Evolutionary conservation across 2,888 invertebrate genomes (phyloP).

Genomic region (Noctua pronuba): DNA sequence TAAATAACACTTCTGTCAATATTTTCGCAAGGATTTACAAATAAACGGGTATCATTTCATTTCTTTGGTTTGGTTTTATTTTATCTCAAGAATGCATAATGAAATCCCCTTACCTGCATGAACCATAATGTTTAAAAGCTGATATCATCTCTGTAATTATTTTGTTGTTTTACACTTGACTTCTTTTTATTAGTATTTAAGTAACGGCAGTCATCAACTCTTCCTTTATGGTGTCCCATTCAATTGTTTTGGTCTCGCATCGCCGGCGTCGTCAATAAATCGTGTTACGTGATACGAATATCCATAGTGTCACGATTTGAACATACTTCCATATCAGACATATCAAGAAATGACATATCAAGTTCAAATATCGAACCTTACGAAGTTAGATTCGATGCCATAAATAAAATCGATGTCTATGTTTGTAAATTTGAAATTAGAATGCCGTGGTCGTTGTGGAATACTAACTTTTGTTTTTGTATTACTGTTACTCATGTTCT

Average conservation of each 20-base stretch:
- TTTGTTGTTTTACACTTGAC: constrained; percentile 42
- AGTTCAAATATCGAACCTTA: constrained; percentile 42
- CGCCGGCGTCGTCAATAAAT: constrained; percentile 67
- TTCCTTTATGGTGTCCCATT: constrained; percentile 53
- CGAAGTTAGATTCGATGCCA: neutral
- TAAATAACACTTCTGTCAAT: neutral
- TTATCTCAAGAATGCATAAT: neutral
- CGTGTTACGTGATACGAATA: constrained; percentile 64
- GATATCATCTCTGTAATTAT: constrained; percentile 37
- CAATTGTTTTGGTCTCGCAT: constrained; percentile 72
- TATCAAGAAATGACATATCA: constrained; percentile 43
- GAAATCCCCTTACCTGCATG: constrained; percentile 20
- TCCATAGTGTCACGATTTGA: constrained; percentile 47
- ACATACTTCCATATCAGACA: constrained; percentile 31
- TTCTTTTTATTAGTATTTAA: constrained; percentile 52
- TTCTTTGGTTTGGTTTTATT: neutral
- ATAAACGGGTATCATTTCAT: neutral
- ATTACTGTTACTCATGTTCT: constrained; percentile 6
- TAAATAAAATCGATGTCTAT: constrained; percentile 18
- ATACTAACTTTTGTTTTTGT: constrained; percentile 1
- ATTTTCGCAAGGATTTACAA: neutral
- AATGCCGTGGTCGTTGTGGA: constrained; percentile 27
- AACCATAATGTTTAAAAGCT: constrained; percentile 8
- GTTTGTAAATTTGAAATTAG: constrained; percentile 32
- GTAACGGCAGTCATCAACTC: constrained; percentile 49